A percentile compares a stretch with the other conserved stretches of the same genome.
Conservation (phyloP, 2,797 vertebrate genomes). For the Hafferia zeledoni region DNA sequence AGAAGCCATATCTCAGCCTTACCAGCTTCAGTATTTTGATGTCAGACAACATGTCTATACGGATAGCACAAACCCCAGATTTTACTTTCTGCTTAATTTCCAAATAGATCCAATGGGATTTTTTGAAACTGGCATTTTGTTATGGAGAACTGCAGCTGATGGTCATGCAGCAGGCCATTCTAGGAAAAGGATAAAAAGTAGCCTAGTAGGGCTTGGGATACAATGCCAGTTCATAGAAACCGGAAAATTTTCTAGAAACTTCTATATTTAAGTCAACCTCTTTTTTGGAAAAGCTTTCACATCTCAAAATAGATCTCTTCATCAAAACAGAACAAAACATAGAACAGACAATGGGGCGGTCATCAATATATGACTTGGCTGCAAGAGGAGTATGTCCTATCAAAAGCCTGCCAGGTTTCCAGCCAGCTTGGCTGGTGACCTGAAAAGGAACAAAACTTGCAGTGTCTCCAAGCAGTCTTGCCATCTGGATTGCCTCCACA, state of each 20-base stretch:
- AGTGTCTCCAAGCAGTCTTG: slow-evolving; percentile 46
- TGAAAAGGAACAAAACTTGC: slow-evolving; percentile 39
- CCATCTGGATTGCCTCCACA: slow-evolving; percentile 52
- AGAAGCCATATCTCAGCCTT: background rate
- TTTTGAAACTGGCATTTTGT: background rate
- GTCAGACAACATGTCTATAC: background rate
- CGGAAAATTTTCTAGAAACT: background rate
- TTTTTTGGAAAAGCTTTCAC: background rate
- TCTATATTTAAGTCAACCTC: background rate
- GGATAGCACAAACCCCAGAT: background rate
- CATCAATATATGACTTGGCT: slow-evolving; percentile 36
- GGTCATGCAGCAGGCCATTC: background rate
- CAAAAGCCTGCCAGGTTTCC: slow-evolving; percentile 27
- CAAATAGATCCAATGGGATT: background rate
- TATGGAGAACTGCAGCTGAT: background rate
- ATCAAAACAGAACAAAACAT: background rate
- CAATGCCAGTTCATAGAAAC: background rate
- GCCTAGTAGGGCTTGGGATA: background rate
- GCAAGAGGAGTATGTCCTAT: background rate
- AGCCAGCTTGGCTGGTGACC: slow-evolving; percentile 47
- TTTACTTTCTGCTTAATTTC: background rate
- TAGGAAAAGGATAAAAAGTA: background rate
- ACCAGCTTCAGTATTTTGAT: background rate
- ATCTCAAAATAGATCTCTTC: background rate
- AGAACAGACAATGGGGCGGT: background rate